Percentiles rank a stretch among this genome's conserved stretches.
Conservation (phyloP, 1,140 invertebrate species). For the Andrena cerasifolii region DNA sequence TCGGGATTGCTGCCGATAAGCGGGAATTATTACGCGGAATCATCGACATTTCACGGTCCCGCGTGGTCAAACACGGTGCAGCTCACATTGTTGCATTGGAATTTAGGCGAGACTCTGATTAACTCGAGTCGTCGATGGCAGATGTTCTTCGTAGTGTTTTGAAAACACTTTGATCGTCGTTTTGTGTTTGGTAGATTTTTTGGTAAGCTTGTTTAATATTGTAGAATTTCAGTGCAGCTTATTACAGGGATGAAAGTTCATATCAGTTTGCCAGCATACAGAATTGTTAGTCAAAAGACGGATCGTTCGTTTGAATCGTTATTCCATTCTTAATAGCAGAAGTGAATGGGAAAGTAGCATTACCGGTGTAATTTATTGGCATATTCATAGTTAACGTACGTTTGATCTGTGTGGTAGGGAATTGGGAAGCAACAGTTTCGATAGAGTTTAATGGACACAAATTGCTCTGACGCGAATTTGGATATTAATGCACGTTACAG, state of each 20-base stretch:
- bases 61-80: background rate
- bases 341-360: background rate
- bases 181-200: too few relatives aligned
- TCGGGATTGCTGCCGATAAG: constrained; percentile 42
- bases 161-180: too few relatives aligned
- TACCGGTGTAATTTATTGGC: background rate
- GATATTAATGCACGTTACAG: constrained; percentile 10
- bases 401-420: background rate
- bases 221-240: too few relatives aligned
- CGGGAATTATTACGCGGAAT: constrained; percentile 44
- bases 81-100: too few relatives aligned
- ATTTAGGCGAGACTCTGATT: too few relatives aligned
- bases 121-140: too few relatives aligned
- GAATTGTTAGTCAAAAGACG: too few relatives aligned
- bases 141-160: too few relatives aligned
- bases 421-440: background rate
- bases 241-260: too few relatives aligned
- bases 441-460: constrained; percentile 1
- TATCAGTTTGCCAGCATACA: too few relatives aligned
- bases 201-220: too few relatives aligned
- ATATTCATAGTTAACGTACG: background rate
- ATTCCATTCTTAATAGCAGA: background rate
- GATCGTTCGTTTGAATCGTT: too few relatives aligned
- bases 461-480: background rate
- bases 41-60: constrained; percentile 13